These are phyloP conservation scores for Carassius gibelio DNA, from an alignment of 2,113 vertebrate species.

Conservation along the genomic window DNA sequence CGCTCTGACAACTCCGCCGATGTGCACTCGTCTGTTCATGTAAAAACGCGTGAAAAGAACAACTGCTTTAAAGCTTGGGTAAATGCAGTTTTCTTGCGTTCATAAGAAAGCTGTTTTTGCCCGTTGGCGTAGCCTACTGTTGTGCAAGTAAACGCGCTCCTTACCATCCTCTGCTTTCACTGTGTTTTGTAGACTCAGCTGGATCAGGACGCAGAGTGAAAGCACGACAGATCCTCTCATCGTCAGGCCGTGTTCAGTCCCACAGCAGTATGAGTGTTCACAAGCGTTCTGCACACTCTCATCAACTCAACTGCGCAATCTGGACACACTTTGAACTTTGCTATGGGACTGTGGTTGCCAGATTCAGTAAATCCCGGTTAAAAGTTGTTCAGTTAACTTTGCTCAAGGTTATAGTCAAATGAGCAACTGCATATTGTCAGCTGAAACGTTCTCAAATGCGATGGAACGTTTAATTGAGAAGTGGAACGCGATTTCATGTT, in stretches of 20 bases:
- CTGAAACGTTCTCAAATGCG: neutral
- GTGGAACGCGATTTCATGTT: too few species aligned
- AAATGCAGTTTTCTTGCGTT: neutral
- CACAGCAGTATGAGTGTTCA: neutral
- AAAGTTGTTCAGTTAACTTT: too few species aligned
- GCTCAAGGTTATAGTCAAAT: too few species aligned
- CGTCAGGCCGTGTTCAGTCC: neutral
- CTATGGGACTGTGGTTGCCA: neutral
- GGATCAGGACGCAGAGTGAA: neutral
- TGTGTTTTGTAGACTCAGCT: neutral
- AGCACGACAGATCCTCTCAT: neutral
- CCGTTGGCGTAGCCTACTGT: neutral
- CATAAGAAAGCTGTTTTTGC: neutral
- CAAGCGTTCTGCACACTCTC: neutral
- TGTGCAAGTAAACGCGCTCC: neutral
- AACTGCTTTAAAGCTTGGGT: neutral
- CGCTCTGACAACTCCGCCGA: too few species aligned
- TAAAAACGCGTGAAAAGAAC: too few species aligned
- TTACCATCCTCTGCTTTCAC: neutral
- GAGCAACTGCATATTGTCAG: too few species aligned
- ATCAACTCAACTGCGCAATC: neutral
- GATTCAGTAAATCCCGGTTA: neutral
- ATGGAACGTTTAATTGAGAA: too few species aligned
- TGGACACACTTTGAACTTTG: neutral
- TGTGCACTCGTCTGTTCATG: too few species aligned